Conservation (phyloP, 2,797 vertebrate genomes). For the Thunnus albacares region DNA sequence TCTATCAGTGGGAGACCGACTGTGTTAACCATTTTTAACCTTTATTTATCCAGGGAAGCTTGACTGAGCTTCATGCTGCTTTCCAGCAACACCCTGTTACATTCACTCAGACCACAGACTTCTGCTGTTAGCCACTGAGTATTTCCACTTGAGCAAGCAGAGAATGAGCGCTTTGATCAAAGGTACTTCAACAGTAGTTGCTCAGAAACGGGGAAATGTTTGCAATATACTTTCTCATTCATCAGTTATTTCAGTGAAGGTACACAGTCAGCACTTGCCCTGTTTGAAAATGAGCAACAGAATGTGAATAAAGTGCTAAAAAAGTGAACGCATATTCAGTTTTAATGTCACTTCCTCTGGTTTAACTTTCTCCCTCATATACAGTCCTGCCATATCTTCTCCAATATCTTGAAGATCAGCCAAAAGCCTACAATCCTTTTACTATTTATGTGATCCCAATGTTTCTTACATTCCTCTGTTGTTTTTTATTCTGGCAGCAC, state of each 20-base stretch:
- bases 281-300: background rate
- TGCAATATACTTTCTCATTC: background rate
- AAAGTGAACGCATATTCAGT: background rate
- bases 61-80: constrained; percentile 10
- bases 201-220: background rate
- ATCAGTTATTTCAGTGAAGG: too few species aligned
- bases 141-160: background rate
- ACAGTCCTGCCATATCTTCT: background rate
- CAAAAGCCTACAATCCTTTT: background rate
- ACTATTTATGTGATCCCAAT: constrained; percentile 9
- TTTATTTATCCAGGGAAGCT: constrained; percentile 39
- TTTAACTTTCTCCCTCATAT: background rate
- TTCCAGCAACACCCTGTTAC: constrained; percentile 18
- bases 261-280: too few species aligned
- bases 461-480: background rate
- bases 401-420: background rate
- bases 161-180: background rate
- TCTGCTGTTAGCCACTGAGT: background rate
- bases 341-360: background rate
- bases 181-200: background rate
- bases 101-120: constrained; percentile 14
- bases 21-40: constrained; percentile 41
- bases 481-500: constrained; percentile 13
- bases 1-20: constrained; percentile 38
- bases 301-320: constrained; percentile 28